Evolutionary conservation across 2,113 vertebrate genomes (phyloP).

Genomic region (Colistium nudipinnis): DNA sequence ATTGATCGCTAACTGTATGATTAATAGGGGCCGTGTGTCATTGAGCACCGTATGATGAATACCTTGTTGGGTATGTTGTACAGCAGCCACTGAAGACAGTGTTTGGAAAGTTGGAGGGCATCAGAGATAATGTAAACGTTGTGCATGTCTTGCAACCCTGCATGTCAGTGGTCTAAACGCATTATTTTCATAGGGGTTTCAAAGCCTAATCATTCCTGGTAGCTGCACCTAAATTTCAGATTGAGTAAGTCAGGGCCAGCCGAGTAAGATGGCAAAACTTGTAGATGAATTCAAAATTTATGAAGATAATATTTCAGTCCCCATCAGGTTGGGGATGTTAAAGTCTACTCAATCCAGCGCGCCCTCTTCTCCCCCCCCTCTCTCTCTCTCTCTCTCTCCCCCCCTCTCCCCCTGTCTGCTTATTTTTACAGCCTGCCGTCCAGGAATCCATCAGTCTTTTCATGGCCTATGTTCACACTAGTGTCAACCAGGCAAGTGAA

Average conservation of each 20-base stretch:
- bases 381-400: slow-evolving; percentile 56
- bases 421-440: slow-evolving; percentile 81
- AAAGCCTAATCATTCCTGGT: slow-evolving; percentile 79
- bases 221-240: slow-evolving; percentile 82
- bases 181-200: slow-evolving; percentile 82
- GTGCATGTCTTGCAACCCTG: slow-evolving; percentile 69
- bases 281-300: slow-evolving; percentile 84
- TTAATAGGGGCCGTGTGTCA: slow-evolving; percentile 88
- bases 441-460: slow-evolving; percentile 87
- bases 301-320: slow-evolving; percentile 79
- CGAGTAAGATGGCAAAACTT: slow-evolving; percentile 80
- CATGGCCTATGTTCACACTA: slow-evolving; percentile 86
- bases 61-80: slow-evolving; percentile 84
- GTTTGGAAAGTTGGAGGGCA: slow-evolving; percentile 85
- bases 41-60: slow-evolving; percentile 89
- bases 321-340: slow-evolving; percentile 76
- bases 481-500: slow-evolving; percentile 83
- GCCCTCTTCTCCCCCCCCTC: slow-evolving; percentile 57
- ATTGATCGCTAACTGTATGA: slow-evolving; percentile 94
- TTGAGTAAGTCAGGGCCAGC: slow-evolving; percentile 83
- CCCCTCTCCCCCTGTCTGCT: slow-evolving; percentile 65
- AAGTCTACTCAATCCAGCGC: slow-evolving; percentile 78
- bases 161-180: slow-evolving; percentile 70
- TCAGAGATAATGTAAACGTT: slow-evolving; percentile 81
- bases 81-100: slow-evolving; percentile 80